A percentile compares a stretch with the other conserved stretches of the same genome.
Evolutionary conservation across 2,797 vertebrate species (phyloP).

Genomic region (Arrhamphus sclerolepis): DNA sequence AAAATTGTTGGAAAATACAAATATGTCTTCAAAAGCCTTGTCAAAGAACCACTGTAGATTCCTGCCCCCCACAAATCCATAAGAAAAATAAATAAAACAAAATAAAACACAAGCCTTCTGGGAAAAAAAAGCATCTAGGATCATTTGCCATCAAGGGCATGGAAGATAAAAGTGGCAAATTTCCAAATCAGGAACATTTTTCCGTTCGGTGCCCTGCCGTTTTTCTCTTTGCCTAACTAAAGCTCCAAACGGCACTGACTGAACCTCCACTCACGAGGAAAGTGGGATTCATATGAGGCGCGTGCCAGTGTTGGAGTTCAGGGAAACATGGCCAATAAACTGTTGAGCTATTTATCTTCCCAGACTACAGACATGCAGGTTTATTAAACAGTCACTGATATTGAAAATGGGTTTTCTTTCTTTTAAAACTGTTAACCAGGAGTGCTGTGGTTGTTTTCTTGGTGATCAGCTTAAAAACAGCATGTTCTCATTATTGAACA

Average conservation of each 20-base stretch:
- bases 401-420: not conserved
- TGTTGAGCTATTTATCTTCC: not conserved
- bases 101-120: too few relatives aligned
- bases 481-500: not conserved
- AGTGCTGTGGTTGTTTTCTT: not conserved
- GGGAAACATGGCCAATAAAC: not conserved
- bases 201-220: not conserved
- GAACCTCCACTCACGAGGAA: not conserved
- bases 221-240: too few relatives aligned
- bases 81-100: too few relatives aligned
- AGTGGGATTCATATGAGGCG: not conserved
- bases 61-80: too few relatives aligned
- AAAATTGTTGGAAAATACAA: too few relatives aligned
- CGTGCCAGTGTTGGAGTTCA: not conserved
- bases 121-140: too few relatives aligned
- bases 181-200: not conserved
- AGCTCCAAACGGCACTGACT: not conserved
- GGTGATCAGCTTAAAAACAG: slow-evolving; percentile 4
- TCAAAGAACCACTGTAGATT: too few relatives aligned
- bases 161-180: not conserved
- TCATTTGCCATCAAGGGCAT: too few relatives aligned
- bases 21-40: too few relatives aligned
- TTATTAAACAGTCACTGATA: not conserved
- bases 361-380: not conserved
- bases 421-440: slow-evolving; percentile 3